Evolutionary conservation across 2,888 invertebrate species (phyloP).

Genomic region (Leptothorax acervorum): DNA sequence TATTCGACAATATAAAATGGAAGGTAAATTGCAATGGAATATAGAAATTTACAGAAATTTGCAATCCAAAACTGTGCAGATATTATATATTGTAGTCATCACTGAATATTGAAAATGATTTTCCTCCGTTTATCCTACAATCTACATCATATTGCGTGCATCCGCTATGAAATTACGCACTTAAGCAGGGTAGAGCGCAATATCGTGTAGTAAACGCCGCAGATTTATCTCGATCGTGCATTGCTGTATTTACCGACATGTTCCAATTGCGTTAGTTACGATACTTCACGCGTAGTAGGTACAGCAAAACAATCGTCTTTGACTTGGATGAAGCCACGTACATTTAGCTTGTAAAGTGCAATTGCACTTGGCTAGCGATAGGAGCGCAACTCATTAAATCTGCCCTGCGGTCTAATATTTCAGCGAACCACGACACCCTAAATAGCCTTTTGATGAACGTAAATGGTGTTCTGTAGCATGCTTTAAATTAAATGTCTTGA

Average conservation of each 20-base stretch:
- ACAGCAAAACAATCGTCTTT: constrained; percentile 48
- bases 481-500: constrained; percentile 18
- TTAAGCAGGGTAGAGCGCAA: constrained; percentile 31
- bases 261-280: constrained; percentile 31
- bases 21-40: constrained; percentile 30
- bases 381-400: constrained; percentile 48
- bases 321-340: constrained; percentile 25
- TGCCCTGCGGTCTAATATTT: constrained; percentile 39
- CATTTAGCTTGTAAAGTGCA: not conserved
- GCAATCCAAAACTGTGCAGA: constrained; percentile 11
- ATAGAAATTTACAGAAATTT: constrained; percentile 21
- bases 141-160: not conserved
- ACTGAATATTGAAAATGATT: constrained; percentile 29
- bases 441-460: not conserved
- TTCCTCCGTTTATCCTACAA: constrained; percentile 27
- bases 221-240: constrained; percentile 51
- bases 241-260: constrained; percentile 34
- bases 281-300: constrained; percentile 26
- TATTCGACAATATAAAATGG: constrained; percentile 20
- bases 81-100: not conserved
- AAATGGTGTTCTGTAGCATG: not conserved
- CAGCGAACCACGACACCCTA: constrained; percentile 14
- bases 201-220: constrained; percentile 17
- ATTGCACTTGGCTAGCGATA: constrained; percentile 30
- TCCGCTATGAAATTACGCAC: constrained; percentile 41